phyloP scores from a whole-genome alignment of 2,113 vertebrate genomes.

The Salvelinus fontinalis region DNA sequence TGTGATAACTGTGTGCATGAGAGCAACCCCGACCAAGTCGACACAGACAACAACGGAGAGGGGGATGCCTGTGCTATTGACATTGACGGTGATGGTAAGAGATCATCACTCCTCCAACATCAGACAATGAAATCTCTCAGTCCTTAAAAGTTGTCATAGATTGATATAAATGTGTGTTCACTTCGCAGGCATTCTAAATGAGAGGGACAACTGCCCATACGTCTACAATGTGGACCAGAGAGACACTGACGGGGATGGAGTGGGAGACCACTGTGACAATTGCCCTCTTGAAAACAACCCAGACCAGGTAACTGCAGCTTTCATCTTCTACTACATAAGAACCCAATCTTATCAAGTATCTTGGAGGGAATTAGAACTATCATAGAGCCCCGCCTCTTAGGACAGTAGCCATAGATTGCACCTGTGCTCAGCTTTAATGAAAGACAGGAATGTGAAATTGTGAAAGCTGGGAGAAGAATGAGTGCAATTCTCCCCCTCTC shows the following conservation, averaged over 20 bases:
- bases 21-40: constrained; percentile 92
- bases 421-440: constrained; percentile 39
- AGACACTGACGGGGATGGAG: constrained; percentile 91
- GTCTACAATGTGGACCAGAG: constrained; percentile 97
- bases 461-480: constrained; percentile 23
- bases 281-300: constrained; percentile 96
- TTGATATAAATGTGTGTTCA: constrained; percentile 24
- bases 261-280: constrained; percentile 98
- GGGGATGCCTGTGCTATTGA: constrained; percentile 95
- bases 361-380: background rate
- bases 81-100: constrained; percentile 95
- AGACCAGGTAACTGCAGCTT: constrained; percentile 82
- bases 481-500: constrained; percentile 9
- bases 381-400: background rate
- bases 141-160: background rate
- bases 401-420: constrained; percentile 12
- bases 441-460: constrained; percentile 51
- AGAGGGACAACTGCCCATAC: constrained; percentile 93
- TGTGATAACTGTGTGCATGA: constrained; percentile 97
- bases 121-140: background rate
- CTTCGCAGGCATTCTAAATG: constrained; percentile 89
- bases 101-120: background rate
- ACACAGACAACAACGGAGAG: constrained; percentile 95
- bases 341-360: background rate
- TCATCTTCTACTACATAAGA: constrained; percentile 17